Evolutionary conservation across 2,888 invertebrate species (phyloP), one percentile per base, ranked within the genome.

Genomic region (Penaeus monodon): DNA sequence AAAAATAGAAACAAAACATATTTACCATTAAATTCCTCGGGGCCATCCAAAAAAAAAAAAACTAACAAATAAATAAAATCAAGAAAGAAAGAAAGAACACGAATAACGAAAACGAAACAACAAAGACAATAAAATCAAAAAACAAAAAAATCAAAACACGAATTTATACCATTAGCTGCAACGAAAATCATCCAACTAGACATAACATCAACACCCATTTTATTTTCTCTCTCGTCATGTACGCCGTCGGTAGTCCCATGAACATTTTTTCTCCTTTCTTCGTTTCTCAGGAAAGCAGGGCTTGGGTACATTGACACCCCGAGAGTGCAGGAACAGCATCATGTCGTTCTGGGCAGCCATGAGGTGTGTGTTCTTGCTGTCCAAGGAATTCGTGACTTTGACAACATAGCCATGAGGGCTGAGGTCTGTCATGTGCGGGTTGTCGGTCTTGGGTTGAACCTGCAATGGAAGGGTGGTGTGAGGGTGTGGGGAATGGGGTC

Each of bases 321-420:
- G 94, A 33, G 86, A 92, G 95, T 95, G 93, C 91, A 97, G 93
- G 92, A 94, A 95, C 65, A 95, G 92, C 94, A 97, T 94, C 90
- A 96, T 93, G 90, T 95, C 94, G 90, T 95, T 96, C 92, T 97
- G 97, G 0, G 95, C 96, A 88, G 96, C 96, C 14, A 97, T 94
- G 33, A 95, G 93, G 1, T 92, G 92, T 0, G 93, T 92, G 78
- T 96, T 95, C 91, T 94, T 93, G 0, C 97, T 96, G 92, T 97
- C 97, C 92, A 96, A 93, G 0, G 96, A 94, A 93, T 98, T 98
- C 91, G 96, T 93, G 80, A 98, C 94, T 93, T 98, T 98, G 87
- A 98, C 92, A 33, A 96, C 95, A 91, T 92, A 93, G 8, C 92
- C 92, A 85, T 91, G 88, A 0, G 90, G 81, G 49, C 91, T 91